A percentile compares a stretch with the other conserved stretches of the same genome.
phyloP scores from a whole-genome alignment of 2,888 invertebrate species.

The Hirtodrosophila confusa region DNA sequence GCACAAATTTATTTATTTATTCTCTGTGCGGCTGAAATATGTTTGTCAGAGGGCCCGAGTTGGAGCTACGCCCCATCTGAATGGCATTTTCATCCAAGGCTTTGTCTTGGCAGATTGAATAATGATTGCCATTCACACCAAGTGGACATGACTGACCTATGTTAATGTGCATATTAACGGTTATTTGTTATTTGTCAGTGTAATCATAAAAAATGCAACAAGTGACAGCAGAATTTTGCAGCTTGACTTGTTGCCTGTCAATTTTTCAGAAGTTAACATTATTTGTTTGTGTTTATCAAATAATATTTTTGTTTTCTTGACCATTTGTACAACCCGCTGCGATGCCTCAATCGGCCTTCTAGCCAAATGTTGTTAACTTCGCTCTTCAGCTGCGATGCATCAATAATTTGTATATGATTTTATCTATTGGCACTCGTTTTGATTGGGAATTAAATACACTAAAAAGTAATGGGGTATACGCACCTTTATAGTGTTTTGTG shows the following conservation, averaged over 20 bases:
- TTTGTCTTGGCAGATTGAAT: conserved; percentile 62
- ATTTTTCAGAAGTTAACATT: conserved; percentile 59
- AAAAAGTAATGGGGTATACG: conserved; percentile 5
- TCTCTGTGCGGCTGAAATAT: conserved; percentile 18
- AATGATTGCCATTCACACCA: conserved; percentile 59
- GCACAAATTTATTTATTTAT: conserved; percentile 22
- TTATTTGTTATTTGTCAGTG: conserved; percentile 72
- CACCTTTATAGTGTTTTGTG: background rate
- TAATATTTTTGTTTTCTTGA: conserved; percentile 23
- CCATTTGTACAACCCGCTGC: conserved; percentile 24
- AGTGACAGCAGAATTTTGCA: conserved; percentile 48
- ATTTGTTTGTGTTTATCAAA: conserved; percentile 60
- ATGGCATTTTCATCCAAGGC: conserved; percentile 67
- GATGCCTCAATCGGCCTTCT: conserved; percentile 39
- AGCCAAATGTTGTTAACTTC: conserved; percentile 45
- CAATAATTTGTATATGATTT: conserved; percentile 45
- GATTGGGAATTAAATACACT: background rate
- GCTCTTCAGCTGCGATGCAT: conserved; percentile 40
- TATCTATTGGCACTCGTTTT: conserved; percentile 40
- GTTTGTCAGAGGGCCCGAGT: conserved; percentile 19
- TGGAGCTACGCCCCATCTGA: conserved; percentile 41
- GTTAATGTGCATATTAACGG: conserved; percentile 67
- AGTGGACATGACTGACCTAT: conserved; percentile 67
- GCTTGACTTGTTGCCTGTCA: conserved; percentile 58
- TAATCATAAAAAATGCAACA: conserved; percentile 56